phyloP scores from a whole-genome alignment of 2,113 vertebrate species.

The Fregata magnificens region DNA sequence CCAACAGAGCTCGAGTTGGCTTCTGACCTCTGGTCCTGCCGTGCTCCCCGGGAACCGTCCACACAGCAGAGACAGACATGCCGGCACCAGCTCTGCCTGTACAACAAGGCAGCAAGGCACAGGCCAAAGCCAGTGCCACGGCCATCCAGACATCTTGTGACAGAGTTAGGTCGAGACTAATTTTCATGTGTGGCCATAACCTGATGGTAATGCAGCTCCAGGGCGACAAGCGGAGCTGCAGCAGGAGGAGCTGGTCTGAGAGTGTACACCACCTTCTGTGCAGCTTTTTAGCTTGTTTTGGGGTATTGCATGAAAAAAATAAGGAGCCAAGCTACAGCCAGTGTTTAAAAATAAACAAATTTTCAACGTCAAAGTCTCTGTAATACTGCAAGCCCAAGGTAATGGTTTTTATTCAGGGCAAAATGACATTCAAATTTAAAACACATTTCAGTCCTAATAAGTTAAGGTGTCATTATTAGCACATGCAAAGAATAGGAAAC shows the following conservation, averaged over 20 bases:
- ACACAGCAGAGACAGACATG: background rate
- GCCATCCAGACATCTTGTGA: background rate
- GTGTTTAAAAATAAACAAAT: background rate
- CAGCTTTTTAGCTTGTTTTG: background rate
- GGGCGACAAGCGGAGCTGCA: background rate
- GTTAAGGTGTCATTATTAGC: slow-evolving; percentile 12
- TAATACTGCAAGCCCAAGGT: background rate
- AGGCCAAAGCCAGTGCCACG: accelerated
- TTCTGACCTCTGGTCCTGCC: background rate
- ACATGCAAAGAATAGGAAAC: background rate
- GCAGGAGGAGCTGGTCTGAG: background rate
- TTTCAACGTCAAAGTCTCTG: background rate
- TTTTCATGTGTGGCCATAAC: background rate
- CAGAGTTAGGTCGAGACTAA: background rate
- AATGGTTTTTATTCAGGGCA: background rate
- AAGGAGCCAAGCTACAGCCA: background rate
- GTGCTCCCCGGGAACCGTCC: accelerated
- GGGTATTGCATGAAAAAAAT: background rate
- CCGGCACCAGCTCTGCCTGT: background rate
- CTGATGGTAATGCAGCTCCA: background rate
- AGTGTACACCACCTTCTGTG: background rate
- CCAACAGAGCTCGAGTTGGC: background rate
- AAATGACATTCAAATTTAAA: background rate
- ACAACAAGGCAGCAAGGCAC: background rate
- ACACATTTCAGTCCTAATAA: slow-evolving; percentile 1